Base-by-base conservation (phyloP, 1,140 invertebrate species). In the Hypsibius dujardini region DNA sequence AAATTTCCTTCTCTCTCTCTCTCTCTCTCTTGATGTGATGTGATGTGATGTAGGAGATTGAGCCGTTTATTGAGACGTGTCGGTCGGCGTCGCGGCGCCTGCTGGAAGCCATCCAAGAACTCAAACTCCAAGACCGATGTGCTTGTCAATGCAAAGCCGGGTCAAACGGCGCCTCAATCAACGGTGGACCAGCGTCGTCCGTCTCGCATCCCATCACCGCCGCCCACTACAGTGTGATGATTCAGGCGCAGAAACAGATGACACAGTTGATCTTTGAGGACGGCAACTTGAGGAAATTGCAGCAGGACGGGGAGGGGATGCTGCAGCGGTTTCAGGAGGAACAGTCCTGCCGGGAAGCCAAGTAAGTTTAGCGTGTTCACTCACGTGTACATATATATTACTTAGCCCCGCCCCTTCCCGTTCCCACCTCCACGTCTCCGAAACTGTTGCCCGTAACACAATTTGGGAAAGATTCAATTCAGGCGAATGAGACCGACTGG, bases 61-160 rank as follows among this genome's bases (percentile, higher is more conserved):
- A 80, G 67, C 77, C 77, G 47, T 80, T 80, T 72, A 73, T 78
- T 60, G 72, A 74, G 40, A 76, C 75, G 40, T 78, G 78, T 60
- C 73, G 75, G 46, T 40, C 73, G 1, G 77, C 75, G 15, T 78
- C 76, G 46, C 74, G 76, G 45, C 76, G 75, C 59, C 74, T 80
- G 14, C 74, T 79, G 69, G 74, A 72, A 46, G 73, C 76, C 2
- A 77, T 78, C 74, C 76, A 78, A 46, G 76, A 77, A 46, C 59
- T 79, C 12, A 12, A 45, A 12, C 42, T 67, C 7, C 42, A 15
- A 45, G 62, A 67, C 62, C 12, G 42, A 12, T 67, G 62, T 67
- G 3, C 42, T 67, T 67, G 62, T 67, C 62, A 67, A 45, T 67
- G 42, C 45, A 67, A 67, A 12, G 7, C 7, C 12, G 12, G 12